Evolutionary conservation across 1,140 invertebrate species (phyloP).

Genomic region (Nasonia longicornis): DNA sequence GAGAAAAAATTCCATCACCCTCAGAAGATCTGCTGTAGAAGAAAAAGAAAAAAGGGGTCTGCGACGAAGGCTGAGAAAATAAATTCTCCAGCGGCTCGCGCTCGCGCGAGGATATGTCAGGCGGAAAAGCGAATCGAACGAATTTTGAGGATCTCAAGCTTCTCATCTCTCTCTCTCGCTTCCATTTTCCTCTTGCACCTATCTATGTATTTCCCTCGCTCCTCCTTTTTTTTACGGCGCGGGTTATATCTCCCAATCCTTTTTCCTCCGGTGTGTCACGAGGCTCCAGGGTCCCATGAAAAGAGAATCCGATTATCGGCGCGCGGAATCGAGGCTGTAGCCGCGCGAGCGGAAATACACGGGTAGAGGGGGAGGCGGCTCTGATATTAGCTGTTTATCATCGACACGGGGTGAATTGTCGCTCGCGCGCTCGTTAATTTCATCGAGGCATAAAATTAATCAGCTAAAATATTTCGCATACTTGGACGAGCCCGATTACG

Average conservation of each 20-base stretch:
- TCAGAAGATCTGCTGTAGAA: background rate
- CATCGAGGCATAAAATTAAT: slow-evolving; percentile 33
- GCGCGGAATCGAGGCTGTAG: slow-evolving; percentile 48
- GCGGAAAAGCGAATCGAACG: slow-evolving; percentile 37
- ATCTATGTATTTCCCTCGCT: background rate
- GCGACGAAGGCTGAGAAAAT: slow-evolving; percentile 20
- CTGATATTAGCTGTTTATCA: slow-evolving; percentile 55
- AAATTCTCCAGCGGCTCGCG: slow-evolving; percentile 15
- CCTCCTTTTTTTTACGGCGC: slow-evolving; percentile 7
- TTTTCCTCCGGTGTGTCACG: slow-evolving; percentile 30
- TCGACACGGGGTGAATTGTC: slow-evolving; percentile 7
- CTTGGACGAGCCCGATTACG: background rate
- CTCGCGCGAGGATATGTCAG: slow-evolving; percentile 19
- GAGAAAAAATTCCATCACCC: slow-evolving; percentile 3
- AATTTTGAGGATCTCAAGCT: slow-evolving; percentile 24
- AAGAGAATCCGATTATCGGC: slow-evolving; percentile 56
- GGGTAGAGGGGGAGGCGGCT: background rate
- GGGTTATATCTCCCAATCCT: slow-evolving; percentile 29
- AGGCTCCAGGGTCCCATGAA: slow-evolving; percentile 42
- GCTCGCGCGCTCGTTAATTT: slow-evolving; percentile 23
- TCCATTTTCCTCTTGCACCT: slow-evolving; percentile 1
- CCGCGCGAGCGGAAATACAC: slow-evolving; percentile 50
- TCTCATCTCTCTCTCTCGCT: background rate
- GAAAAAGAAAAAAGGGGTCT: background rate
- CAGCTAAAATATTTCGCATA: slow-evolving; percentile 10